phyloP scores from a whole-genome alignment of 2,888 invertebrate genomes.

The Agrypnus murinus region DNA sequence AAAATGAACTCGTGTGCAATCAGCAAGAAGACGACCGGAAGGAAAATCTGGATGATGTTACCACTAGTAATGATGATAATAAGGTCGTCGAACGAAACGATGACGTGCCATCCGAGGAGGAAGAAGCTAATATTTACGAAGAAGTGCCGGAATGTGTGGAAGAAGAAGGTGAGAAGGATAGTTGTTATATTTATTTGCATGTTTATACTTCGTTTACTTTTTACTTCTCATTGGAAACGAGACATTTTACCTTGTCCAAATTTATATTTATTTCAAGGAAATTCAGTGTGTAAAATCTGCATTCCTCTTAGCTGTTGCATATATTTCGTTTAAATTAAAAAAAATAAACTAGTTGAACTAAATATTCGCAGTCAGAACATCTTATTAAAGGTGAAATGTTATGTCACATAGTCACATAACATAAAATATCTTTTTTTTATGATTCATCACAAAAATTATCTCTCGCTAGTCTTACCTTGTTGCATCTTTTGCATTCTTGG shows the following conservation, averaged over 20 bases:
- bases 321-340: no score
- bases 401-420: neutral
- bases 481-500: slow-evolving; percentile 24
- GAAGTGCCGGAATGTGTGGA: slow-evolving; percentile 41
- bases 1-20: slow-evolving; percentile 71
- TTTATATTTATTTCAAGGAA: no score
- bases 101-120: slow-evolving; percentile 20
- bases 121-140: slow-evolving; percentile 41
- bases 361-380: neutral
- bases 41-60: no score
- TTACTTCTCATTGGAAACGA: no score
- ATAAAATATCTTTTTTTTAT: neutral
- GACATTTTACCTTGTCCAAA: no score
- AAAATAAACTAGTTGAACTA: no score
- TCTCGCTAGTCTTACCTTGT: slow-evolving; percentile 1
- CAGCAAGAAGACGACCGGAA: slow-evolving; percentile 49
- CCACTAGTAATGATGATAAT: slow-evolving; percentile 18
- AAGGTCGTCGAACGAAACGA: slow-evolving; percentile 42
- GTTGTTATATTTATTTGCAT: no score
- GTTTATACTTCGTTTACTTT: no score
- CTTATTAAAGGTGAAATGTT: slow-evolving; percentile 11
- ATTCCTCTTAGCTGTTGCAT: no score
- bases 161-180: slow-evolving; percentile 31
- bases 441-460: slow-evolving; percentile 5
- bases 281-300: no score